Evolutionary conservation across 1,140 invertebrate species (phyloP).

Genomic region (Bombus superbus): DNA sequence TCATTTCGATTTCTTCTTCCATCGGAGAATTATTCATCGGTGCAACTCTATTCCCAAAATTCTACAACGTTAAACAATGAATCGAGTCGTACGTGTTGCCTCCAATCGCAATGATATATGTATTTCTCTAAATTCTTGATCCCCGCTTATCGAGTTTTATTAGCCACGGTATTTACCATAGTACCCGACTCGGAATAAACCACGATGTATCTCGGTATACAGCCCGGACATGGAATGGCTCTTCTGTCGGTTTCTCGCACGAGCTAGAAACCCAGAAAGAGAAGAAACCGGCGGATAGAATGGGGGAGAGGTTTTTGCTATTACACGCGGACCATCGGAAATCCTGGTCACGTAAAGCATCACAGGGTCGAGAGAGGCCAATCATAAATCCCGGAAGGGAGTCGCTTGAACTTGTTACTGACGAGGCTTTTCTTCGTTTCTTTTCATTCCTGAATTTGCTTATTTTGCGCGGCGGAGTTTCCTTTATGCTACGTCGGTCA

Average conservation of each 20-base stretch:
- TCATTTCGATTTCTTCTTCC: no score
- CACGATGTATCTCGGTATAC: background rate
- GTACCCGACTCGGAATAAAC: slow-evolving; percentile 10
- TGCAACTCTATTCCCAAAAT: background rate
- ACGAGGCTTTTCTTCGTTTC: slow-evolving; percentile 67
- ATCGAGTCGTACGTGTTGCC: background rate
- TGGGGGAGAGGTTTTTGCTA: slow-evolving; percentile 42
- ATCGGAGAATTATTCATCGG: background rate
- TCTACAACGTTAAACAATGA: background rate
- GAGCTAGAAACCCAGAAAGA: background rate
- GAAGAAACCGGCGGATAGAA: background rate
- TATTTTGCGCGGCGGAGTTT: background rate
- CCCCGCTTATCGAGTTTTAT: background rate
- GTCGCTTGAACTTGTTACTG: slow-evolving; percentile 67
- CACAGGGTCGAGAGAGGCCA: slow-evolving; percentile 65
- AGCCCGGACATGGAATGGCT: slow-evolving; percentile 29
- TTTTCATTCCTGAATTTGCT: slow-evolving; percentile 40
- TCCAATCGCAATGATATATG: no score
- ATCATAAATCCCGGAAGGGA: slow-evolving; percentile 75
- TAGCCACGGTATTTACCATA: slow-evolving; percentile 41
- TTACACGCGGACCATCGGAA: slow-evolving; percentile 63
- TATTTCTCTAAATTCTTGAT: background rate
- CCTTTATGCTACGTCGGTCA: background rate
- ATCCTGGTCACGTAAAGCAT: slow-evolving; percentile 76
- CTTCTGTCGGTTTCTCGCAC: slow-evolving; percentile 6